phyloP scores from a whole-genome alignment of 2,888 invertebrate species.

The Mimumesa dahlbomi region DNA sequence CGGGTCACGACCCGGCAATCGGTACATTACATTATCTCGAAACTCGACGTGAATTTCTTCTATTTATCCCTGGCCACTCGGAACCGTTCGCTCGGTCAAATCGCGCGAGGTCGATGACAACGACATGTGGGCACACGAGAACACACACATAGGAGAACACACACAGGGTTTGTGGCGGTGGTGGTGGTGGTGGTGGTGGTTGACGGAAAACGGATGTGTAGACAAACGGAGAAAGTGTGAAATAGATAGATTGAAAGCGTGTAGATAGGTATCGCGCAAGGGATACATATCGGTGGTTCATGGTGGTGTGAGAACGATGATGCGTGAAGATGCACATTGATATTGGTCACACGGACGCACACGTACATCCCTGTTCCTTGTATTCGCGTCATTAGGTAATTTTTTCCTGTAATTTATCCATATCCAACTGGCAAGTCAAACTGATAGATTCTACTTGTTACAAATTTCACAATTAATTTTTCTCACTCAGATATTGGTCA shows the following conservation, averaged over 20 bases:
- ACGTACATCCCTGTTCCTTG: slow-evolving; percentile 3
- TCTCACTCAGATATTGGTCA: too few species aligned
- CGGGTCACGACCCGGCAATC: too few species aligned
- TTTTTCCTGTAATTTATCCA: too few species aligned
- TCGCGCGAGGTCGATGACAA: slow-evolving; percentile 56
- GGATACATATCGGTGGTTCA: neutral
- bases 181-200: slow-evolving; percentile 16
- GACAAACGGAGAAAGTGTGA: slow-evolving; percentile 43
- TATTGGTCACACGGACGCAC: slow-evolving; percentile 34
- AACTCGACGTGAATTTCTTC: slow-evolving; percentile 8
- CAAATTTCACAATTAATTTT: too few species aligned
- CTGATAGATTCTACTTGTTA: too few species aligned
- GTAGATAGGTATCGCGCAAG: slow-evolving; percentile 33
- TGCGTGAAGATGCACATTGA: slow-evolving; percentile 43
- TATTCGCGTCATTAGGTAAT: too few species aligned
- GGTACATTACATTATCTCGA: slow-evolving; percentile 8
- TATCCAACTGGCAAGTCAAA: too few species aligned
- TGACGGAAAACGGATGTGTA: slow-evolving; percentile 33
- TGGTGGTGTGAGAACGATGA: slow-evolving; percentile 23
- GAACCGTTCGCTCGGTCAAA: slow-evolving; percentile 73
- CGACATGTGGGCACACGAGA: slow-evolving; percentile 6
- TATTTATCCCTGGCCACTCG: slow-evolving; percentile 17
- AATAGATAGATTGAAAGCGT: too few species aligned
- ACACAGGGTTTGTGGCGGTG: slow-evolving; percentile 5
- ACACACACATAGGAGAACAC: slow-evolving; percentile 11